Percentiles rank a stretch among this genome's conserved stretches.
These are phyloP conservation scores for Xiphorhynchus elegans DNA, from an alignment of 2,113 vertebrate species.

Conservation along the genomic window DNA sequence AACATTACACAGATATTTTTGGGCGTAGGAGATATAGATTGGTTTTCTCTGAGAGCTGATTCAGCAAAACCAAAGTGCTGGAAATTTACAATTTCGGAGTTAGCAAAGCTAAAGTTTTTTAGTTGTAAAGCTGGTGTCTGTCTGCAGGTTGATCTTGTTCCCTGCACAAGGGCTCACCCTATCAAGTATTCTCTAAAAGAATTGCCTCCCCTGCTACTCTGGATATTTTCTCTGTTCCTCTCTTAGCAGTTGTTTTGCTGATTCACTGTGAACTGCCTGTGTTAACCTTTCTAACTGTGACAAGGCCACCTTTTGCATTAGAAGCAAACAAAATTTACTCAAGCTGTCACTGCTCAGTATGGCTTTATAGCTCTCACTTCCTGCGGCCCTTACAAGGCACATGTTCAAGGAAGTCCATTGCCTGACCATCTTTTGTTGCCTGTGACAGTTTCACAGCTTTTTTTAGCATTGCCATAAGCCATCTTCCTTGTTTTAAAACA, in stretches of 20 bases:
- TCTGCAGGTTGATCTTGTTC: not conserved
- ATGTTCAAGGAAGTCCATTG: not conserved
- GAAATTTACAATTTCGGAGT: not conserved
- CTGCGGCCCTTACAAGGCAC: not conserved
- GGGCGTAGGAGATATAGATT: not conserved
- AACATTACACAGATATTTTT: not conserved
- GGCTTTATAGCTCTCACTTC: not conserved
- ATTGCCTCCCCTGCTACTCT: not conserved
- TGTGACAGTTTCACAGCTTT: slow-evolving; percentile 11
- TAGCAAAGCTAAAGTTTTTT: not conserved
- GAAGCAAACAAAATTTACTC: not conserved
- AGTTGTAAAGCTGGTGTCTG: not conserved
- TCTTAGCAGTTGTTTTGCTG: not conserved
- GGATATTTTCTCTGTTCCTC: not conserved
- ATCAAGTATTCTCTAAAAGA: not conserved
- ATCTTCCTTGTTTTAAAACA: not conserved
- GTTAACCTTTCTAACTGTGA: not conserved
- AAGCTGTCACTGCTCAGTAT: not conserved
- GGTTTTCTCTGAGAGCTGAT: not conserved
- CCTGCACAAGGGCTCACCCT: not conserved
- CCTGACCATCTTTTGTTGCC: not conserved
- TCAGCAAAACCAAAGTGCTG: not conserved
- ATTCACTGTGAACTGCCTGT: not conserved
- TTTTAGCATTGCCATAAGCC: not conserved
- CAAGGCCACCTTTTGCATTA: not conserved